Percentiles rank a stretch among this genome's conserved stretches.
phyloP scores from a whole-genome alignment of 2,797 vertebrate genomes.

The Potorous gilbertii region DNA sequence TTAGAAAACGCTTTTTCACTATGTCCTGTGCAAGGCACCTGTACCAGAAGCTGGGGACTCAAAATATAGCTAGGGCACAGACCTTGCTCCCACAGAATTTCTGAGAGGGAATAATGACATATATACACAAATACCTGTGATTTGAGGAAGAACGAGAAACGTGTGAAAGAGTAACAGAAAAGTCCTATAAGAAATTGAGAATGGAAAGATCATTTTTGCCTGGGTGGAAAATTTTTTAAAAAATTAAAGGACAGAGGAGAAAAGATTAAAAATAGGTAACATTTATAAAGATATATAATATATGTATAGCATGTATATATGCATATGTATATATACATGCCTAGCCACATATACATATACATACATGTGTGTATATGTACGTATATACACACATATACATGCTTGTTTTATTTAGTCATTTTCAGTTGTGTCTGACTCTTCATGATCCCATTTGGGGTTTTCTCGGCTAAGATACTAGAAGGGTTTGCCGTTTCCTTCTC shows the following conservation, averaged over 20 bases:
- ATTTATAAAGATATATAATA: not conserved
- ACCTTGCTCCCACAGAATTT: not conserved
- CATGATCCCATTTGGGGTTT: not conserved
- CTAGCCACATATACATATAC: not conserved
- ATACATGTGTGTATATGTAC: not conserved
- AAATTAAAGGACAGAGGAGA: not conserved
- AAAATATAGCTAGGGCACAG: not conserved
- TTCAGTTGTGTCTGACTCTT: not conserved
- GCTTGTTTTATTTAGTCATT: not conserved
- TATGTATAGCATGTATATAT: not conserved
- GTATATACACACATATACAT: not conserved
- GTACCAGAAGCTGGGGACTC: no score
- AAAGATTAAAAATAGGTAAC: not conserved
- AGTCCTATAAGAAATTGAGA: not conserved
- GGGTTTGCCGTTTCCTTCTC: not conserved
- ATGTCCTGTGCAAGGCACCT: constrained; percentile 8
- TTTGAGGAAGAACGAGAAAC: not conserved
- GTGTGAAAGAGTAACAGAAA: not conserved
- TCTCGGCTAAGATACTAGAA: not conserved
- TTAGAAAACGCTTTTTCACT: constrained; percentile 30
- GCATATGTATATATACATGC: not conserved
- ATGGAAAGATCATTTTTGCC: not conserved
- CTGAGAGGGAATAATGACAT: not conserved
- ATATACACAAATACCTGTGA: not conserved
- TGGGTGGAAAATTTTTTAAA: not conserved